phyloP scores from a whole-genome alignment of 2,113 vertebrate genomes.

The Podarcis raffonei region DNA sequence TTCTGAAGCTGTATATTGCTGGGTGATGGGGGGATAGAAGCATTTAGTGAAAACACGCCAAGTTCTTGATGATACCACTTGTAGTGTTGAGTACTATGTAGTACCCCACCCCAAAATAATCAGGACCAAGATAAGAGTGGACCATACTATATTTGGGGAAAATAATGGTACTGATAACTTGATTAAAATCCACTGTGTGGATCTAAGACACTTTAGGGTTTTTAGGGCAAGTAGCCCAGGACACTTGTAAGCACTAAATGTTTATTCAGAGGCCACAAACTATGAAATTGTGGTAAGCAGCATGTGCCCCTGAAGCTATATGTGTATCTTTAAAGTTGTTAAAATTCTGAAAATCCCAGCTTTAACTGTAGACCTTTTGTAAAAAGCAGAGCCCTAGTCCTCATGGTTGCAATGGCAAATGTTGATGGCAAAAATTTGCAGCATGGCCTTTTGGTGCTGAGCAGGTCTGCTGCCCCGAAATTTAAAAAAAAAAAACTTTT shows the following conservation, averaged over 20 bases:
- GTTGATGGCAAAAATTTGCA: neutral
- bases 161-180: slow-evolving; percentile 59
- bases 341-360: neutral
- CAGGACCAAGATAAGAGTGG: slow-evolving; percentile 78
- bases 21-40: slow-evolving; percentile 64
- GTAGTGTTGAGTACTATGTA: slow-evolving; percentile 70
- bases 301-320: neutral
- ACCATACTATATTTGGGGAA: slow-evolving; percentile 53
- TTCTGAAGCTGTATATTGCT: slow-evolving; percentile 76
- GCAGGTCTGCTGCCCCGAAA: neutral
- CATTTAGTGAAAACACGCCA: slow-evolving; percentile 76
- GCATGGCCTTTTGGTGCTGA: neutral
- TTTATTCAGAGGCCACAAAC: neutral
- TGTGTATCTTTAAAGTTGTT: neutral
- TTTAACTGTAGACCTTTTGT: neutral
- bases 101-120: slow-evolving; percentile 64
- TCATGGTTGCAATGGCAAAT: neutral
- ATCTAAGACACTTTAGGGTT: slow-evolving; percentile 16
- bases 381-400: neutral
- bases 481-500: too few relatives aligned
- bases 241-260: neutral
- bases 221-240: neutral
- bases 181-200: slow-evolving; percentile 68
- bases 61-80: slow-evolving; percentile 79
- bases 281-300: neutral